phyloP scores from a whole-genome alignment of 1,140 invertebrate genomes.

The Dendroctonus ponderosae region DNA sequence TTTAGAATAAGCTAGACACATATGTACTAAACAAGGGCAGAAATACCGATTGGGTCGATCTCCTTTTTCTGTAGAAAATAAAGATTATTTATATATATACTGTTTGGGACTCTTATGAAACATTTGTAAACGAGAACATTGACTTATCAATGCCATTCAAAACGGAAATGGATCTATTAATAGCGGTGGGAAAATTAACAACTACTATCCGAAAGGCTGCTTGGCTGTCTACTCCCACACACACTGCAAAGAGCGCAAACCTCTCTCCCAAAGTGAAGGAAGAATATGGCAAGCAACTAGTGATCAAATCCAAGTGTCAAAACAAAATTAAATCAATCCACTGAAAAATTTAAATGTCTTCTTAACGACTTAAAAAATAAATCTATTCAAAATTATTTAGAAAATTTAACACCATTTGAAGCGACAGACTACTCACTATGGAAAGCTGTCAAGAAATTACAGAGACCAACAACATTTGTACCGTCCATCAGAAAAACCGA shows the following conservation, averaged over 20 bases:
- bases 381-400: neutral
- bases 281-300: neutral
- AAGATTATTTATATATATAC: too few species aligned
- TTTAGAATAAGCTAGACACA: too few species aligned
- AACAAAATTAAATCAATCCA: neutral
- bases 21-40: too few species aligned
- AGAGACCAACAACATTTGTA: neutral
- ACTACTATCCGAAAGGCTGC: neutral
- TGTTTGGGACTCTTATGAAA: neutral
- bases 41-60: too few species aligned
- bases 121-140: neutral
- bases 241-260: neutral
- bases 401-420: neutral
- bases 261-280: slow-evolving; percentile 3
- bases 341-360: neutral
- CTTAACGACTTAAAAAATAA: neutral
- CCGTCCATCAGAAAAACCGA: slow-evolving; percentile 2
- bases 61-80: too few species aligned
- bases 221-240: neutral
- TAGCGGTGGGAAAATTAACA: neutral
- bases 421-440: slow-evolving; percentile 1
- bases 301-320: neutral
- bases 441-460: neutral
- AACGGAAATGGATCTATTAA: neutral
- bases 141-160: neutral